Percentiles rank a stretch among this genome's conserved stretches.
Evolutionary conservation across 2,113 vertebrate species (phyloP).

Genomic region (Acrocephalus arundinaceus): DNA sequence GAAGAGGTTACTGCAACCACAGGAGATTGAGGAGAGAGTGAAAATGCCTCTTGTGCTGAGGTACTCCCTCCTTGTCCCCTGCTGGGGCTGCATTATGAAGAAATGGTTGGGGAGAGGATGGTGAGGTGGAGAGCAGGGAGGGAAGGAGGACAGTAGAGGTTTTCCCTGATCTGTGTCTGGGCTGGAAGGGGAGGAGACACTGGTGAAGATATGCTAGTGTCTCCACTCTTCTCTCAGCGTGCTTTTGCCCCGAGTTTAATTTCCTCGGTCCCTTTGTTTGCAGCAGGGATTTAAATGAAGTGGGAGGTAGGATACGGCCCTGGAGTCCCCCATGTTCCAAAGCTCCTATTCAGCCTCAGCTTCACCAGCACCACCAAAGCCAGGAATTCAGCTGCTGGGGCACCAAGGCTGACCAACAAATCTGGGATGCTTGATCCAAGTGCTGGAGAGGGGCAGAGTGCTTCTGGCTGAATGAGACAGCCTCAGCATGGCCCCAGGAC

Average conservation of each 20-base stretch:
- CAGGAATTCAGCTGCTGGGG: accelerated
- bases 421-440: neutral
- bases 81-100: neutral
- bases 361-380: neutral
- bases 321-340: neutral
- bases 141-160: neutral
- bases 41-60: neutral
- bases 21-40: neutral
- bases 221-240: neutral
- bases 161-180: neutral
- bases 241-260: neutral
- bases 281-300: neutral
- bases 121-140: neutral
- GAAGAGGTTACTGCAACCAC: neutral
- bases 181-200: neutral
- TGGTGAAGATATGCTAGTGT: accelerated
- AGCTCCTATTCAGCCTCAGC: neutral
- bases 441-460: neutral
- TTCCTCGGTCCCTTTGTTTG: neutral
- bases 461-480: neutral
- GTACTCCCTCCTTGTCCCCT: neutral
- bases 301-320: neutral
- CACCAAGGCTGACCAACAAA: neutral
- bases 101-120: neutral
- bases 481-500: accelerated